Conservation (phyloP, 23 tunicate genomes). For the Trididemnum clinides region DNA sequence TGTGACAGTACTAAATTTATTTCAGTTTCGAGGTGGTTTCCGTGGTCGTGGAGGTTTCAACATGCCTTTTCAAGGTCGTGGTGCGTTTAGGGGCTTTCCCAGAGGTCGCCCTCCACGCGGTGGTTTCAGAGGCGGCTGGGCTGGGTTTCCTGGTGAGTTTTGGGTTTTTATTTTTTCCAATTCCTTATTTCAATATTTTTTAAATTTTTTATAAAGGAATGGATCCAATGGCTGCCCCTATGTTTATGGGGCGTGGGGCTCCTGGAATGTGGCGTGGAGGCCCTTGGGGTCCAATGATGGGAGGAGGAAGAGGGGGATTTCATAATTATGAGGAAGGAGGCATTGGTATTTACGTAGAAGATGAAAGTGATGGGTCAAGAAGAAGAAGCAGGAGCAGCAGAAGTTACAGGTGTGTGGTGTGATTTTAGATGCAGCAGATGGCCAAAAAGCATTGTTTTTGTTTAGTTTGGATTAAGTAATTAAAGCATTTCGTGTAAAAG, state of each 20-base stretch:
- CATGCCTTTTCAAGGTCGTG: conserved; percentile 67
- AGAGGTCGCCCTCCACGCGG: conserved; percentile 55
- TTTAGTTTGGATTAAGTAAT: too few relatives aligned
- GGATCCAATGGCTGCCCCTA: conserved; percentile 30
- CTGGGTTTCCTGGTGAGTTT: conserved; percentile 47
- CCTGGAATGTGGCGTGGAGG: conserved; percentile 58
- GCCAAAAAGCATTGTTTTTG: too few relatives aligned
- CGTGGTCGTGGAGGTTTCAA: conserved; percentile 62
- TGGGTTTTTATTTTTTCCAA: not conserved
- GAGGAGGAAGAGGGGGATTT: conserved; percentile 49
- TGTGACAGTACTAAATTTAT: not conserved
- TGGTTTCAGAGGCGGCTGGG: conserved; percentile 63
- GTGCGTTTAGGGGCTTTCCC: conserved; percentile 75
- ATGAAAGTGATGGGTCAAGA: conserved; percentile 53
- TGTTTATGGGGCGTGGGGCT: conserved; percentile 46
- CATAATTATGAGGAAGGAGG: conserved; percentile 47
- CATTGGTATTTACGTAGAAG: conserved; percentile 72
- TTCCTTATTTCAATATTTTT: too few relatives aligned
- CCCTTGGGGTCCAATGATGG: conserved; percentile 21
- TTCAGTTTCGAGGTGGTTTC: conserved; percentile 51
- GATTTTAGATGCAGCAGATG: too few relatives aligned
- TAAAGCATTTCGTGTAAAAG: too few relatives aligned
- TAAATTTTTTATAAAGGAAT: conserved; percentile 16
- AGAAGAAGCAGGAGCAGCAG: conserved; percentile 25
- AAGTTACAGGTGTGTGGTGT: not conserved